These are phyloP conservation scores for Caenorhabditis tropicalis DNA, from an alignment of 1,140 invertebrate genomes.

Conservation along the genomic window DNA sequence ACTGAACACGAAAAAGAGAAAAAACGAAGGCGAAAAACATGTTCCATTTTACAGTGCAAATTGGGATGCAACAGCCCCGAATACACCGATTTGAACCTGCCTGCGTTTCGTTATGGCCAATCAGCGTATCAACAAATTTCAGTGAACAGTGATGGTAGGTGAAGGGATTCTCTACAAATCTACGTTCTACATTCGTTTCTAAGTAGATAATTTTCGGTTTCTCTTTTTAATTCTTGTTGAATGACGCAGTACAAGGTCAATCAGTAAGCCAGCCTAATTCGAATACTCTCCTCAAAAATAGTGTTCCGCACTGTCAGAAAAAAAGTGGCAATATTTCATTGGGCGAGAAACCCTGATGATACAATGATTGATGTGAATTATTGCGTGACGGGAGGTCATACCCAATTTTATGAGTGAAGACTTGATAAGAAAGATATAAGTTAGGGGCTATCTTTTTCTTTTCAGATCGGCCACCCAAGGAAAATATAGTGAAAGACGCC, in stretches of 20 bases:
- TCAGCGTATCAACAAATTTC: slow-evolving; percentile 9
- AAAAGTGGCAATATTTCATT: not conserved
- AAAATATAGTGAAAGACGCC: not conserved
- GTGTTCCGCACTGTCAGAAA: slow-evolving; percentile 18
- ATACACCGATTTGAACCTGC: slow-evolving; percentile 28
- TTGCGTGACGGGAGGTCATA: slow-evolving; percentile 8
- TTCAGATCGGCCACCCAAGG: not conserved
- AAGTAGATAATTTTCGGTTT: not conserved
- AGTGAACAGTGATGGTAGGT: not conserved
- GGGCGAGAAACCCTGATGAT: not conserved
- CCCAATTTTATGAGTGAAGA: slow-evolving; percentile 26
- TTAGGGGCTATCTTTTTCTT: not conserved
- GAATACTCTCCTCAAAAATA: not conserved
- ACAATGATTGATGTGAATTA: not conserved
- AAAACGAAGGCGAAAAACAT: too few relatives aligned
- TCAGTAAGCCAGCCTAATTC: slow-evolving; percentile 19
- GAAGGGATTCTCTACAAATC: too few relatives aligned
- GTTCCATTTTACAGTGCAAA: slow-evolving; percentile 42
- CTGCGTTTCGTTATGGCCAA: slow-evolving; percentile 22
- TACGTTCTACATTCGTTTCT: too few relatives aligned
- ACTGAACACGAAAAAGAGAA: not conserved
- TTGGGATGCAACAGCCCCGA: slow-evolving; percentile 39
- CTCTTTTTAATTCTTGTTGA: not conserved
- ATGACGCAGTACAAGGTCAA: slow-evolving; percentile 20
- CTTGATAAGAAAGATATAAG: not conserved